Base-by-base conservation (phyloP, 2,113 vertebrate genomes). In the Lasiurus cinereus region DNA sequence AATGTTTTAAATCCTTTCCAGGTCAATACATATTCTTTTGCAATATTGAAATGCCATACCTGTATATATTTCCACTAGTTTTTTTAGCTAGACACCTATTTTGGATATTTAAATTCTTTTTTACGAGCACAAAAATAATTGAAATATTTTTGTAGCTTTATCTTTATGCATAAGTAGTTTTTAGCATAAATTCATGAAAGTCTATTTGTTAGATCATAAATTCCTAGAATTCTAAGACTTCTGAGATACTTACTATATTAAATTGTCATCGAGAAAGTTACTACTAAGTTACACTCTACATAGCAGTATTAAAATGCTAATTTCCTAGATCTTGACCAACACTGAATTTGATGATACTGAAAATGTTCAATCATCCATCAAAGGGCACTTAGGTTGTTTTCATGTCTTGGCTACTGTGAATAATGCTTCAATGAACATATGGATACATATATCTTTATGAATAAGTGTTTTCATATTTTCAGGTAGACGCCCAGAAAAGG, bases 1-100 rank as follows among this genome's bases (percentile, higher is more conserved):
- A 64, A 54, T 83, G 29, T 96, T 95, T 90, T 77, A 74, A 88
- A 56, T 39, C 64, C 22, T 88, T 93, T 59, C 29, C 29, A 89
- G 73, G 80, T 46, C 27, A 52, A 33, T 67, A 91, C 39, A 74
- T 43, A 62, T 46, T 78, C 24, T 87, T 90, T 83, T 82, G 9
- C 62, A 83, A 19, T 70, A 92, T 46, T 90, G 22, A 77, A 92
- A 29, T 92, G 16, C 9, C 62, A 86, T 16, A 70, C n/a, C n/a
- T 33, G 18, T 69, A 39, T 90, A 74, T 43, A 86, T 78, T 87
- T 90, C 67, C 43, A 89, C 56, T 16, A 22, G 22, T 27, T 64
- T 66, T 69, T 74, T 93, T 88, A 85, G 27, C 8, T 85, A 85
- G 56, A 43, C 6, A 14, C 15, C 27, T 76, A 82, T 92, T 66